Percentiles rank a stretch among this genome's conserved stretches.
phyloP scores from a whole-genome alignment of 2,113 vertebrate genomes.

The Oryzias curvinotus region DNA sequence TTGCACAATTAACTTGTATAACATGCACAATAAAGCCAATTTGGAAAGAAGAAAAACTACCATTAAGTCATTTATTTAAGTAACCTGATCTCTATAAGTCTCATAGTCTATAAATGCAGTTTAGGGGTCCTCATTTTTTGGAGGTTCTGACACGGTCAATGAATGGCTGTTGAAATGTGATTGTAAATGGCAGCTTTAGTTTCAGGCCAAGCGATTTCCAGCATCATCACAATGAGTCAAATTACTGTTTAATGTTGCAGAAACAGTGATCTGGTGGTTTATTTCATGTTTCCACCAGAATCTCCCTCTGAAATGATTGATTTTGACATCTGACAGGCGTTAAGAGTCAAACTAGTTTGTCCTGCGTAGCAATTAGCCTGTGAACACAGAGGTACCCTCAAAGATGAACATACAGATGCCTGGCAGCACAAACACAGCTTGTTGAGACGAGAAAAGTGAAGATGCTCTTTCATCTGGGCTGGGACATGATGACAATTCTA shows the following conservation, averaged over 20 bases:
- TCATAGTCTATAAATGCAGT: no score
- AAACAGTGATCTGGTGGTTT: neutral
- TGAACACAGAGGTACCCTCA: conserved; percentile 38
- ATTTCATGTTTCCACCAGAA: conserved; percentile 18
- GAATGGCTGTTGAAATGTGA: neutral
- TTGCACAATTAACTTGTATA: no score
- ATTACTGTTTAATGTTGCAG: conserved; percentile 1
- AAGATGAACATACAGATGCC: neutral
- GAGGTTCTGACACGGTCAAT: conserved; percentile 7
- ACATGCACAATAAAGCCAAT: no score
- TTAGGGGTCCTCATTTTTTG: neutral
- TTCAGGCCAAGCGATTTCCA: conserved; percentile 1
- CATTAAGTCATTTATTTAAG: neutral
- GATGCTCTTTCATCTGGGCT: conserved; percentile 1
- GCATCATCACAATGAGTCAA: neutral
- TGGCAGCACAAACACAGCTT: neutral
- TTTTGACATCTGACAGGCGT: conserved; percentile 28
- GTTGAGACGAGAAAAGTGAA: conserved; percentile 35
- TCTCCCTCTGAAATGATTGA: conserved; percentile 20
- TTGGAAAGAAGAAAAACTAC: no score
- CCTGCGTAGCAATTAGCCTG: conserved; percentile 39
- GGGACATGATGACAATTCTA: conserved; percentile 32
- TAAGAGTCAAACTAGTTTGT: conserved; percentile 19
- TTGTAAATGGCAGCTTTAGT: conserved; percentile 1
- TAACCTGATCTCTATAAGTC: neutral